Evolutionary conservation across 1,140 invertebrate genomes (phyloP).

Genomic region (Brachionus paranguensis): DNA sequence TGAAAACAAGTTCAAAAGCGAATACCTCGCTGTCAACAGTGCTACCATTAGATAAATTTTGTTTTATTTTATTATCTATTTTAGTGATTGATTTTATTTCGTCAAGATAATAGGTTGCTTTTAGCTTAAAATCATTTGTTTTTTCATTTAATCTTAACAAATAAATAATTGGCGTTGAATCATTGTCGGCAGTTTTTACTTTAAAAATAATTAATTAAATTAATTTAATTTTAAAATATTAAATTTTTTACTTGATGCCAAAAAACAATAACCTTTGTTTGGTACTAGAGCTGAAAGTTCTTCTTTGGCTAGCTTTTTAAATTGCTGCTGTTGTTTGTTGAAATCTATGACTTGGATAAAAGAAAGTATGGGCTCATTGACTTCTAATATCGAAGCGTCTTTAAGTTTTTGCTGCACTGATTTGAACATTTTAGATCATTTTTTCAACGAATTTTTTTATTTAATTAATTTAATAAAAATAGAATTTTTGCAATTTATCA

Average conservation of each 20-base stretch:
- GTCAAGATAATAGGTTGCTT: slow-evolving; percentile 21
- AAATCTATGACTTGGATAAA: slow-evolving; percentile 30
- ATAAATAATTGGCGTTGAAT: slow-evolving; percentile 32
- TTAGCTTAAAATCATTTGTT: slow-evolving; percentile 36
- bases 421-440: slow-evolving; percentile 32
- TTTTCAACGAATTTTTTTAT: background rate
- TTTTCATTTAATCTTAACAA: slow-evolving; percentile 24
- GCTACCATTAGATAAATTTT: background rate
- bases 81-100: slow-evolving; percentile 27
- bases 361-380: slow-evolving; percentile 12
- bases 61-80: slow-evolving; percentile 34
- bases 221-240: background rate
- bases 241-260: slow-evolving; percentile 15
- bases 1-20: slow-evolving; percentile 10
- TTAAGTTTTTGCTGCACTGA: slow-evolving; percentile 29
- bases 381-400: slow-evolving; percentile 29
- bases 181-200: slow-evolving; percentile 37
- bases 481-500: background rate
- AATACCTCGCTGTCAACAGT: background rate
- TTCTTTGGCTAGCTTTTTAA: slow-evolving; percentile 30
- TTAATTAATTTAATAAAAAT: background rate
- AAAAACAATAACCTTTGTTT: slow-evolving; percentile 19
- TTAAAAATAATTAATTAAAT: background rate
- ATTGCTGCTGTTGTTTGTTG: slow-evolving; percentile 32
- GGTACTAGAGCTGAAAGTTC: background rate